Evolutionary conservation across 2,113 vertebrate genomes (phyloP).

Genomic region (Rhinolophus sinicus): DNA sequence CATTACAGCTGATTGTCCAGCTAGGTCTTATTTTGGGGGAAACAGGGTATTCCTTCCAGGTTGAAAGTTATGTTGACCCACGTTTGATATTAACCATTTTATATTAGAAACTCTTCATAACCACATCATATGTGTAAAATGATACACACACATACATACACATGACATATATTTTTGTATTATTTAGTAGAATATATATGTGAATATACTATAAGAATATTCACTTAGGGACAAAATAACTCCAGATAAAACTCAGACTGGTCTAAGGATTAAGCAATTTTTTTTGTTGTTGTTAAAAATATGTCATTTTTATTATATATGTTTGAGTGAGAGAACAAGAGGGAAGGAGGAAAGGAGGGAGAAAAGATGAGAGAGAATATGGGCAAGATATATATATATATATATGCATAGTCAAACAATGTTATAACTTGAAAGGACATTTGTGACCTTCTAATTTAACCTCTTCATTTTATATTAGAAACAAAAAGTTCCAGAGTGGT

Average conservation of each 20-base stretch:
- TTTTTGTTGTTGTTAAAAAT: not conserved
- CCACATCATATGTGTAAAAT: not conserved
- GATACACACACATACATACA: not conserved
- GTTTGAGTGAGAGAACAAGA: not conserved
- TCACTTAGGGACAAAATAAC: not conserved
- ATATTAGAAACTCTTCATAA: not conserved
- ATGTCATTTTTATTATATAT: not conserved
- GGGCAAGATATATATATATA: too few relatives aligned
- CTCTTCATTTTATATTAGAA: not conserved
- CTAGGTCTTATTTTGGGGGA: too few relatives aligned
- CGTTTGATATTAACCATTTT: not conserved
- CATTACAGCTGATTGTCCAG: too few relatives aligned
- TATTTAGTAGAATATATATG: not conserved
- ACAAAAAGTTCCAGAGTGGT: not conserved
- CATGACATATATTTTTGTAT: not conserved
- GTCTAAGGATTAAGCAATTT: not conserved
- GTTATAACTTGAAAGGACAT: not conserved
- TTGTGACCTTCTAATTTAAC: not conserved
- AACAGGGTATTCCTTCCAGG: not conserved
- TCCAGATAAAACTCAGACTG: not conserved
- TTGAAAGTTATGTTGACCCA: not conserved
- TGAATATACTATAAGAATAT: not conserved
- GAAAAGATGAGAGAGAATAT: not conserved
- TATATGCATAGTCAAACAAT: not conserved
- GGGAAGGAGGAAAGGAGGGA: not conserved